Evolutionary conservation across 2,797 vertebrate species (phyloP).

Genomic region (Lagodon rhomboides): DNA sequence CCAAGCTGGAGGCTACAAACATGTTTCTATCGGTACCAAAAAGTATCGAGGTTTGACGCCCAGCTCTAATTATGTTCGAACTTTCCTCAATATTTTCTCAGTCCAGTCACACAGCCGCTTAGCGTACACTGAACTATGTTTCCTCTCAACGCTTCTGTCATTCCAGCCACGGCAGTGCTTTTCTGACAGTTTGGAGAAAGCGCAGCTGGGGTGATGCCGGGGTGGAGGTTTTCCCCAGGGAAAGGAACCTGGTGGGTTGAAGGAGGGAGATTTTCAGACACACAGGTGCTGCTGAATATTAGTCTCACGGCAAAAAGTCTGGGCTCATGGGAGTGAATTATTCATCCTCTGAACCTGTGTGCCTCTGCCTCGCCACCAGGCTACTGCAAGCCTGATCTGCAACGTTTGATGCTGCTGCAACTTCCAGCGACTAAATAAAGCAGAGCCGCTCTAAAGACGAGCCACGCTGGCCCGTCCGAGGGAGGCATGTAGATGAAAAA

Average conservation of each 20-base stretch:
- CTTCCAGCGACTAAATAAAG: constrained; percentile 86
- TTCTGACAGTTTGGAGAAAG: constrained; percentile 61
- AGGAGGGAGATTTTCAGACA: constrained; percentile 61
- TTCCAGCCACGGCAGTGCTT: constrained; percentile 24
- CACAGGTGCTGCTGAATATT: constrained; percentile 87
- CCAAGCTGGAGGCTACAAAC: background rate
- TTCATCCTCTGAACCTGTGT: constrained; percentile 78
- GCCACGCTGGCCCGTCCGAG: constrained; percentile 12
- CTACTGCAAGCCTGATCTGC: constrained; percentile 78
- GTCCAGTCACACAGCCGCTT: constrained; percentile 46
- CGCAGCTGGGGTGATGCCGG: constrained; percentile 63
- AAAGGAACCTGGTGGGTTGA: constrained; percentile 76
- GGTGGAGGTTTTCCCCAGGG: constrained; percentile 58
- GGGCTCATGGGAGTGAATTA: constrained; percentile 80
- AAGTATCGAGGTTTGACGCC: background rate
- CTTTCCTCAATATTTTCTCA: constrained; percentile 28
- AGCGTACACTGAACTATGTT: constrained; percentile 35
- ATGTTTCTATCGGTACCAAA: background rate
- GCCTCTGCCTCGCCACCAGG: constrained; percentile 81
- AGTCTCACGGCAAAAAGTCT: constrained; percentile 78
- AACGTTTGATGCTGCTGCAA: constrained; percentile 89
- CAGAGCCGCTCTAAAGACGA: constrained; percentile 55
- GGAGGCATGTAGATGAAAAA: constrained; percentile 1
- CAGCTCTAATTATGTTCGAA: constrained; percentile 40
- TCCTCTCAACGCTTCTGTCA: constrained; percentile 49